Percentiles rank a stretch among this genome's conserved stretches.
Evolutionary conservation across 2,888 invertebrate genomes (phyloP).

Genomic region (Agonopterix arenella): DNA sequence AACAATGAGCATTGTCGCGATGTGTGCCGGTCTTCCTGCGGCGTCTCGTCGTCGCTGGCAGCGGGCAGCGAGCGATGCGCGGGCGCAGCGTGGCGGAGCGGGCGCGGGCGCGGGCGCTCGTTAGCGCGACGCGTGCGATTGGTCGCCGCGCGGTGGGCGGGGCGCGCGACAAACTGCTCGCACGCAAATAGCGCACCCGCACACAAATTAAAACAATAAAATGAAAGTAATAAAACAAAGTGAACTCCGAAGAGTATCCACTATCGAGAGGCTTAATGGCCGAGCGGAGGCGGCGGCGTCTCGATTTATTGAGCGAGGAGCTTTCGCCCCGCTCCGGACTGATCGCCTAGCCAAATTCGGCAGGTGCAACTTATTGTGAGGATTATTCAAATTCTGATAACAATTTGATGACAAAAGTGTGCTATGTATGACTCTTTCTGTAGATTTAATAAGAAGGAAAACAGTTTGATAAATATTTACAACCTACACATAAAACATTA

Average conservation of each 20-base stretch:
- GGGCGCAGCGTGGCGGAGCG: slow-evolving; percentile 33
- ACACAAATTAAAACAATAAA: slow-evolving; percentile 77
- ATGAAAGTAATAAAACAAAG: slow-evolving; percentile 74
- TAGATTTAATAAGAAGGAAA: too few species aligned
- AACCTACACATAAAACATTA: too few species aligned
- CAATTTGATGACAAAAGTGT: neutral
- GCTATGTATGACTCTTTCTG: too few species aligned
- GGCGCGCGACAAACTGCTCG: slow-evolving; percentile 69
- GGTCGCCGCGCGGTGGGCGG: slow-evolving; percentile 58
- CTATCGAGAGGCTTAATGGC: slow-evolving; percentile 70
- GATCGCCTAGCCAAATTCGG: slow-evolving; percentile 29
- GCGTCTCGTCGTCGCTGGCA: slow-evolving; percentile 26
- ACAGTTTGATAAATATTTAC: too few species aligned
- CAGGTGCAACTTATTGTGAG: slow-evolving; percentile 9
- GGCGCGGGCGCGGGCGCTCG: slow-evolving; percentile 46
- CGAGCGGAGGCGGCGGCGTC: slow-evolving; percentile 56
- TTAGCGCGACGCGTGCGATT: slow-evolving; percentile 51
- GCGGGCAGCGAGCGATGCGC: slow-evolving; percentile 43
- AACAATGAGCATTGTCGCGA: slow-evolving; percentile 72
- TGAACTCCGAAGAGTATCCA: slow-evolving; percentile 61
- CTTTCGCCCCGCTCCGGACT: slow-evolving; percentile 25
- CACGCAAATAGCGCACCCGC: slow-evolving; percentile 75
- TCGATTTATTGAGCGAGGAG: slow-evolving; percentile 57
- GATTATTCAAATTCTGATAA: neutral
- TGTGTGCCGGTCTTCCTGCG: slow-evolving; percentile 33